Evolutionary conservation across 2,797 vertebrate genomes (phyloP).

Genomic region (Cossypha dichroa): DNA sequence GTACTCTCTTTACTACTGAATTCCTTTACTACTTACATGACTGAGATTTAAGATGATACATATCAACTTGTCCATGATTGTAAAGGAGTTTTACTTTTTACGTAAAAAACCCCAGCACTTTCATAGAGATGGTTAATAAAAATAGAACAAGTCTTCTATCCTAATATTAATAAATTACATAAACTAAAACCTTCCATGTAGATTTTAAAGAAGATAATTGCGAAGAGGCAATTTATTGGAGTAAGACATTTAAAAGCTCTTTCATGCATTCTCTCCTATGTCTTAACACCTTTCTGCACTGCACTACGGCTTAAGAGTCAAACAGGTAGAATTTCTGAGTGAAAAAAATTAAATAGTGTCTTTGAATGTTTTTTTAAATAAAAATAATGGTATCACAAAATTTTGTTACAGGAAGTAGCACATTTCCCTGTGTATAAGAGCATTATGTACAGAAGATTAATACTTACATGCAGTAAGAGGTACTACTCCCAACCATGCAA

Average conservation of each 20-base stretch:
- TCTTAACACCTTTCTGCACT: background rate
- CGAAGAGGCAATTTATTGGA: background rate
- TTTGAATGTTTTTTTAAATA: background rate
- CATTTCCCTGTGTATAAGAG: background rate
- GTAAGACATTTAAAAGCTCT: background rate
- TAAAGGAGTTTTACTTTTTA: background rate
- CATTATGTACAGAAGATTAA: background rate
- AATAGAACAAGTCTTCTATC: background rate
- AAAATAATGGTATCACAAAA: background rate
- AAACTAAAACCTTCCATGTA: background rate
- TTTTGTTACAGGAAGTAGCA: background rate
- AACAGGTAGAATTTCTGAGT: background rate
- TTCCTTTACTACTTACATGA: background rate
- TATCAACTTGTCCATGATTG: background rate
- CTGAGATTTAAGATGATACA: background rate
- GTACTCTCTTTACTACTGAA: background rate
- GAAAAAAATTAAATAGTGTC: background rate
- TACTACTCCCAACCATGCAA: constrained; percentile 97
- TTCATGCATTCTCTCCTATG: background rate
- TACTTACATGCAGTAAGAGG: constrained; percentile 98
- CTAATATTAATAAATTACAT: background rate
- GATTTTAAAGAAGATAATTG: background rate
- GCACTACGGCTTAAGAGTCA: background rate
- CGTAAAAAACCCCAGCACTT: background rate
- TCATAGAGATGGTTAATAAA: background rate